Evolutionary conservation across 2,113 vertebrate species (phyloP), one percentile per base, ranked within the genome.

Genomic region (Polypterus senegalus): DNA sequence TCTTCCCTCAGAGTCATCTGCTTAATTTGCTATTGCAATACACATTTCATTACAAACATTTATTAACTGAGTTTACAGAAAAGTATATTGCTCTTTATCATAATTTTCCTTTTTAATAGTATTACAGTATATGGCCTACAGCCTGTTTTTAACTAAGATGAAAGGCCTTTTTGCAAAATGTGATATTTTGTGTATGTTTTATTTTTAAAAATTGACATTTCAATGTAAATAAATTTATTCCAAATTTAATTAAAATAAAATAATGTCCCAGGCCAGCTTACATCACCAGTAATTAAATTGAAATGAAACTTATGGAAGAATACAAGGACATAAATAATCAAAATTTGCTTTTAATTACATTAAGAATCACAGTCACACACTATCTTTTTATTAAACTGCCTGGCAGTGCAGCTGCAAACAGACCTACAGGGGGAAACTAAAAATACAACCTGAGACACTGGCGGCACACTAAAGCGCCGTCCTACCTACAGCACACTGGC

Each of bases 341-440:
- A 45, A 58, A 58, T 58, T 58, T 58, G 56, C 56, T 58, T 58
- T 58, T 58, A 58, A 58, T 58, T 58, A 58, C 44, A 7, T 58
- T 58, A 27, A 58, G 56, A 58, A 58, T 3, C 9, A 45, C 56
- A 46, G 56, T 58, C 43, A 58, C 46, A 5, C 56, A 45, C 6
- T 58, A 45, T 58, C 56, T 44, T 58, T 27, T 58, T 44, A 58
- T 45, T 58, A 43, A 58, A 45, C 56, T 9, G 56, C 44, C 56
- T 58, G 5, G 5, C 5, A 45, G 7, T 58, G 56, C 56, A 58
- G 56, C 56, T 58, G 56, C 27, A 45, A 52, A 4, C 8, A 58
- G 56, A 45, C 56, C 11, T 58, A 58, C 11, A 56, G 54, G 9
- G 11, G n/a, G 7, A 58, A 43, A 58, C 27, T 58, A 58, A 58